A percentile compares a stretch with the other conserved stretches of the same genome.
Conservation (phyloP, 2,888 invertebrate species). For the Hartigia nigra region DNA sequence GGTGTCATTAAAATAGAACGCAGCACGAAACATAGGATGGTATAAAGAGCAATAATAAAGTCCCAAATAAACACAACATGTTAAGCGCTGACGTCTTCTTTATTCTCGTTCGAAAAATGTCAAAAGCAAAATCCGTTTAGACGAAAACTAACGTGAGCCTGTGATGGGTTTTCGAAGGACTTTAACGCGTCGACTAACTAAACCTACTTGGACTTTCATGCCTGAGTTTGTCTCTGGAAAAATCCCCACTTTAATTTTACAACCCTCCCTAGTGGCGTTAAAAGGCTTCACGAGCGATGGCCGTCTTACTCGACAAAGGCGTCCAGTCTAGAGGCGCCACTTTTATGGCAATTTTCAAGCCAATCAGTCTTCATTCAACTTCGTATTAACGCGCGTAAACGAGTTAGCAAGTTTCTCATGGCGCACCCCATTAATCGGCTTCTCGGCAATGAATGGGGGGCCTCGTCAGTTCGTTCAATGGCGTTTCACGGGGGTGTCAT, state of each 20-base stretch:
- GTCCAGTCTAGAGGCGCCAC: conserved; percentile 5
- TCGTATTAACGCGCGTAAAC: neutral
- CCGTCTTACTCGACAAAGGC: neutral
- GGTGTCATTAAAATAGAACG: conserved; percentile 9
- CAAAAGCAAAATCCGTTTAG: neutral
- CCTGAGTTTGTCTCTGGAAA: neutral
- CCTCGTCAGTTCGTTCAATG: neutral
- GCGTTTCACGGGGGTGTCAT: neutral
- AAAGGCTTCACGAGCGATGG: conserved; percentile 19
- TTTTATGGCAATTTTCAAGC: conserved; percentile 34
- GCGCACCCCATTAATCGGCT: neutral
- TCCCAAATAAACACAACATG: conserved; percentile 3
- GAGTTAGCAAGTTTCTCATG: neutral
- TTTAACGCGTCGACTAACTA: conserved; percentile 24
- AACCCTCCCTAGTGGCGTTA: conserved; percentile 20
- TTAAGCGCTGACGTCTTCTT: conserved; percentile 5
- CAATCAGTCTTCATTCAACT: conserved; percentile 21
- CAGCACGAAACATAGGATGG: neutral
- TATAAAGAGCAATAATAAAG: neutral
- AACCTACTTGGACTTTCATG: neutral
- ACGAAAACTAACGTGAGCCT: neutral
- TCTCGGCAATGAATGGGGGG: neutral
- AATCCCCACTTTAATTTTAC: conserved; percentile 2
- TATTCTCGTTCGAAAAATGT: conserved; percentile 4
- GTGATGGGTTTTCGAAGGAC: conserved; percentile 2